phyloP scores from a whole-genome alignment of 64 coral and sea anemone genomes.

The Porites australiensis region DNA sequence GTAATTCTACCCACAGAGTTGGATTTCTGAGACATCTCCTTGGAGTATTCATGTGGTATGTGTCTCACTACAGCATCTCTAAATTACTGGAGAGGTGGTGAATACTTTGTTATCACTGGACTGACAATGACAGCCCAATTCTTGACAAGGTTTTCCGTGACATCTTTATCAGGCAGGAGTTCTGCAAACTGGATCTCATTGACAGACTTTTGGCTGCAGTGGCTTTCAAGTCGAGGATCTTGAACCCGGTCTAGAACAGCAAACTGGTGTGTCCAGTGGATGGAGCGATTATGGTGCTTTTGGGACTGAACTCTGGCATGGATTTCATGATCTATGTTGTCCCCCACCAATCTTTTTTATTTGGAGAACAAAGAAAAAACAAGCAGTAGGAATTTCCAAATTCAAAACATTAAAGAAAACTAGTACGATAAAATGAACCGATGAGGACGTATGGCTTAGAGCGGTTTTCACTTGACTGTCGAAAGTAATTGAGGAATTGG shows the following conservation, averaged over 20 bases:
- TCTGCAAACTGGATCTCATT: conserved; percentile 37
- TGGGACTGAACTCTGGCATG: too few relatives aligned
- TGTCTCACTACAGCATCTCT: conserved; percentile 15
- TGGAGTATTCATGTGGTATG: conserved; percentile 47
- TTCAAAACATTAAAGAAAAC: too few relatives aligned
- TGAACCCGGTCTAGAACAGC: not conserved
- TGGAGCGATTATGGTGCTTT: too few relatives aligned
- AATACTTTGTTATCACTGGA: conserved; percentile 36
- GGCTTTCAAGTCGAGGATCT: not conserved
- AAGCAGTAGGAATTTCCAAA: too few relatives aligned
- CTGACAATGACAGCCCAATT: conserved; percentile 62
- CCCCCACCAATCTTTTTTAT: too few relatives aligned
- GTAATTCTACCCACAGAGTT: conserved; percentile 63
- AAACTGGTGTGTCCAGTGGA: too few relatives aligned
- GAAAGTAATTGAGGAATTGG: too few relatives aligned
- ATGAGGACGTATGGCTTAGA: too few relatives aligned
- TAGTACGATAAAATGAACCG: too few relatives aligned
- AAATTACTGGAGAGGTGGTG: conserved; percentile 29
- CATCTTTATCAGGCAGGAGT: conserved; percentile 50
- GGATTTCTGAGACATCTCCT: conserved; percentile 49
- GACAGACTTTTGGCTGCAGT: conserved; percentile 13
- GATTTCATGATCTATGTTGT: too few relatives aligned
- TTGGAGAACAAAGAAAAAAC: too few relatives aligned
- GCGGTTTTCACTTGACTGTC: too few relatives aligned
- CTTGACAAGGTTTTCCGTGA: not conserved